Conservation (phyloP, 2,888 invertebrate species). For the Pelosia muscerda region DNA sequence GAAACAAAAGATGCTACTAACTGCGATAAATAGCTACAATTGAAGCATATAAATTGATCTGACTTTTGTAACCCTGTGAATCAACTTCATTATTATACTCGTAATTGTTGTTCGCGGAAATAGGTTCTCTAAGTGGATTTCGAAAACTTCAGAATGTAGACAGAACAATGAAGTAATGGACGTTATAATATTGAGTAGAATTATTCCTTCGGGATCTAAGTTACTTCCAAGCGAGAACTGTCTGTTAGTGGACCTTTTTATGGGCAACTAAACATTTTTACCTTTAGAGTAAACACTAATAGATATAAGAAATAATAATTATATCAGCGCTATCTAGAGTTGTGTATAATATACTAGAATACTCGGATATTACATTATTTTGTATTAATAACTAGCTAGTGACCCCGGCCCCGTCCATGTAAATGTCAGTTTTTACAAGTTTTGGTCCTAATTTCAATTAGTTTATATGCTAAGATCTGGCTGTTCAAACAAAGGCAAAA, state of each 20-base stretch:
- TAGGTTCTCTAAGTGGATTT: background rate
- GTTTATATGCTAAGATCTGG: too few relatives aligned
- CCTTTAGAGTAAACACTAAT: background rate
- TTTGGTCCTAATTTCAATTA: too few relatives aligned
- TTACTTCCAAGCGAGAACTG: background rate
- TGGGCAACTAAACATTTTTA: background rate
- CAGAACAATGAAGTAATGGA: constrained; percentile 4
- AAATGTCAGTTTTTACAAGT: too few relatives aligned
- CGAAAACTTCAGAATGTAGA: background rate
- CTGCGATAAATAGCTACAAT: background rate
- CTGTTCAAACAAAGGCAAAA: too few relatives aligned
- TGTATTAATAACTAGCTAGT: too few relatives aligned
- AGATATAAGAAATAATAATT: too few relatives aligned
- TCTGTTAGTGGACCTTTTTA: background rate
- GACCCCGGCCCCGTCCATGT: too few relatives aligned
- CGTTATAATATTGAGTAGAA: background rate
- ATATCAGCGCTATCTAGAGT: background rate
- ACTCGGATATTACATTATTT: too few relatives aligned
- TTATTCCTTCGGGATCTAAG: background rate
- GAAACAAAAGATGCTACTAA: background rate
- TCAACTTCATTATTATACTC: background rate
- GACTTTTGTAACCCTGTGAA: background rate
- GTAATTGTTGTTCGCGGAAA: background rate
- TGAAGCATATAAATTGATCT: background rate
- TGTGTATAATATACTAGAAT: too few relatives aligned